Base-by-base conservation (phyloP, 2,113 vertebrate genomes). In the Platysteira castanea region DNA sequence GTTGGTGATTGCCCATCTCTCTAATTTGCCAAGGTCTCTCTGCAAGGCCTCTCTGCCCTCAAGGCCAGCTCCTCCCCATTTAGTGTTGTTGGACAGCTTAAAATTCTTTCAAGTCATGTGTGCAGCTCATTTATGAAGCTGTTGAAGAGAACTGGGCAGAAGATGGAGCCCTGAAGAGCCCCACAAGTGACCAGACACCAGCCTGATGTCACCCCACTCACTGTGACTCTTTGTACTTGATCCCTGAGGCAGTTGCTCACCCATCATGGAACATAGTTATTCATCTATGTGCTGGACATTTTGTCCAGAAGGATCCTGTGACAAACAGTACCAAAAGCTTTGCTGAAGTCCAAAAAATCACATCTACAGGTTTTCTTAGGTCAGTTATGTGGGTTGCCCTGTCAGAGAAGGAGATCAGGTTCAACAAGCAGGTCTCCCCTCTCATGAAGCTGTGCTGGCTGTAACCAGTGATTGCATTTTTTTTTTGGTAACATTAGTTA, bases 231-330 rank as follows among this genome's bases (percentile, higher is more conserved):
- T 20, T 30, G 42, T 42, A 18, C 17, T 18, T 11, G 11, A 11
- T 11, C 69, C 30, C 19, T 2, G 21, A 44, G 12, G 8, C 53
- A 37, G 39, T 6, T 53, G 22, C 27, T 69, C 63, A n/a, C 42
- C 50, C 50, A 41, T 20, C 30, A 30, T 2, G 1, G 6, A 10
- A n/a, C 27, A 47, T 0, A 2, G 31, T 35, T 19, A 52, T 44
- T 15, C 63, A 46, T 21, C 26, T 44, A 11, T 22, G 14, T 37
- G 31, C 21, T 42, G 37, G 33, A 22, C 4, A 12, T 33, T 60
- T 52, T 31, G 7, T 56, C 21, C 41, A 42, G 35, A 35, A 56
- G 31, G 41, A 47, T 47, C 47, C 23, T 54, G 22, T 27, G 42
- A 23, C 3, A 80, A 9, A 27, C 14, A 50, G 26, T 9, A 16